Evolutionary conservation across 2,113 vertebrate genomes (phyloP).

Genomic region (Gopherus flavomarginatus): DNA sequence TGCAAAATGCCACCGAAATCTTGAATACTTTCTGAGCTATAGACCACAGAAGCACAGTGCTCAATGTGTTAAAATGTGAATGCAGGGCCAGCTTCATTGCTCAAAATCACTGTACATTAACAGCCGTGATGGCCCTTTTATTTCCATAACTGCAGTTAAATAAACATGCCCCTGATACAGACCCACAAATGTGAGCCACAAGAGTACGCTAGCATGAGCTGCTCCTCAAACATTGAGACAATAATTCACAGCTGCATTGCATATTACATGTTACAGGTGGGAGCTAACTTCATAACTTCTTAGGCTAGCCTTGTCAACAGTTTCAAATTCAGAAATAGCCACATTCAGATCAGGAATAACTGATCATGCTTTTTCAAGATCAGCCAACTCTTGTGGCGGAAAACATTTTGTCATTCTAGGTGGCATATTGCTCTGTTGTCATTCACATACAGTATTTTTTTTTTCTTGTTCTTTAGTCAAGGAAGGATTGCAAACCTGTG

Average conservation of each 20-base stretch:
- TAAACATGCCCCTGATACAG: background rate
- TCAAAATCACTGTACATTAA: background rate
- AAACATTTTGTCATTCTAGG: background rate
- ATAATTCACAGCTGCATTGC: background rate
- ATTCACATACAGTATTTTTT: background rate
- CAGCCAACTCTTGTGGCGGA: background rate
- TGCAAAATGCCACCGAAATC: background rate
- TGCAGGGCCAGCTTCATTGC: accelerated
- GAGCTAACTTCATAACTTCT: background rate
- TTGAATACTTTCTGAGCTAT: background rate
- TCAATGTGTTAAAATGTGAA: background rate
- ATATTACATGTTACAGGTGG: background rate
- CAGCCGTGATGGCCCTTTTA: background rate
- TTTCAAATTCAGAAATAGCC: background rate
- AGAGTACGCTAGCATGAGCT: background rate
- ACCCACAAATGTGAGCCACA: background rate
- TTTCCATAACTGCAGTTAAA: background rate
- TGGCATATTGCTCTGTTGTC: background rate
- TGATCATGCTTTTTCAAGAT: background rate
- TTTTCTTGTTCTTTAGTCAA: background rate
- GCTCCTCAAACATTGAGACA: background rate
- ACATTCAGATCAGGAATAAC: background rate
- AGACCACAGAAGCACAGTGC: background rate
- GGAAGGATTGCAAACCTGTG: background rate
- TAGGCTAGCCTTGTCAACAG: background rate